These are phyloP conservation scores for Pogonocichla stellata DNA, from an alignment of 2,113 vertebrate species.

Conservation along the genomic window DNA sequence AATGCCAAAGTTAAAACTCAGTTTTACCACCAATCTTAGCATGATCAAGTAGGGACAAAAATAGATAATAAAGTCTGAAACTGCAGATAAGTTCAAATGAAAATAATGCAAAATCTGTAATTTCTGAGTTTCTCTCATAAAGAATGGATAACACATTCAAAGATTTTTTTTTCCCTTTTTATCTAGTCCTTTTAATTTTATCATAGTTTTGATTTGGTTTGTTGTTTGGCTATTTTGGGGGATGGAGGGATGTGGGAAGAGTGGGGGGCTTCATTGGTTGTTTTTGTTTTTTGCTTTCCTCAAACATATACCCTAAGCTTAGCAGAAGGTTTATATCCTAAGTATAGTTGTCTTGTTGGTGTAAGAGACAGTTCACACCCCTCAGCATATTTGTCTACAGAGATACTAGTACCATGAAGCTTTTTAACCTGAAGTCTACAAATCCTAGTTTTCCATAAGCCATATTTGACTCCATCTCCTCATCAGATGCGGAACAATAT, in stretches of 20 bases:
- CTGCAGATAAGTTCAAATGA: background rate
- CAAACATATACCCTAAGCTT: background rate
- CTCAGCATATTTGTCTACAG: background rate
- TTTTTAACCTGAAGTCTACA: background rate
- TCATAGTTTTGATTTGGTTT: background rate
- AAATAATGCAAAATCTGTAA: background rate
- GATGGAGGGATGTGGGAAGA: accelerated
- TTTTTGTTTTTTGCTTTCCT: background rate
- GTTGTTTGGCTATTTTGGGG: background rate
- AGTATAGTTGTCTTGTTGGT: background rate
- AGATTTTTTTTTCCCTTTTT: background rate
- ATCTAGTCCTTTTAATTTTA: background rate
- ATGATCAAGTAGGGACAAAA: background rate
- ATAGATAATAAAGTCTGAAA: background rate
- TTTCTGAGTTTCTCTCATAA: background rate
- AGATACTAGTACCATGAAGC: background rate
- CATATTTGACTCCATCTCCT: background rate
- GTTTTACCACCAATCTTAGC: background rate
- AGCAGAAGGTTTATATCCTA: background rate
- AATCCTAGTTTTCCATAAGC: background rate
- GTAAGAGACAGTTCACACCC: background rate
- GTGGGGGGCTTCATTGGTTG: accelerated
- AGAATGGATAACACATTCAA: background rate
- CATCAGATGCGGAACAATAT: background rate
- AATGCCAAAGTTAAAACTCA: background rate